Evolutionary conservation across 2,797 vertebrate species (phyloP).

Genomic region (Sparus aurata): DNA sequence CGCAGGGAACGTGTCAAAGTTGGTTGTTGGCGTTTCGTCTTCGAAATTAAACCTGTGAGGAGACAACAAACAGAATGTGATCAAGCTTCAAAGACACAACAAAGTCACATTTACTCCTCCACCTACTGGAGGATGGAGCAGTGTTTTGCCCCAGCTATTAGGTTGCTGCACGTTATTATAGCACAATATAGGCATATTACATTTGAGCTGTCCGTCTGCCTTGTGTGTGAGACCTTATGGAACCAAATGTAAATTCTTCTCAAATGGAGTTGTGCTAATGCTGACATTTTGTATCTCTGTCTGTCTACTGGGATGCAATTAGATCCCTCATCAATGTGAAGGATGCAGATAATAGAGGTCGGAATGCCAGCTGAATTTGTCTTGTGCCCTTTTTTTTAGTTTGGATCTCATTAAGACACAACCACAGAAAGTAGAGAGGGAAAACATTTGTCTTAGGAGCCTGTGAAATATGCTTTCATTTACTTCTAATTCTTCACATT

Average conservation of each 20-base stretch:
- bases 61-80: conserved; percentile 39
- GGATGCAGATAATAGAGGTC: conserved; percentile 33
- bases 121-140: conserved; percentile 1
- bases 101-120: conserved; percentile 8
- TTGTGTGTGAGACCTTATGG: conserved; percentile 21
- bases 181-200: conserved; percentile 10
- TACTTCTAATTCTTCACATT: background rate
- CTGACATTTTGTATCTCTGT: conserved; percentile 55
- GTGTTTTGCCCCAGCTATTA: conserved; percentile 4
- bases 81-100: conserved; percentile 11
- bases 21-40: conserved; percentile 95
- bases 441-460: background rate
- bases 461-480: background rate
- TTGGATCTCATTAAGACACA: conserved; percentile 36
- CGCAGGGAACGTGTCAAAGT: conserved; percentile 97
- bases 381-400: conserved; percentile 11
- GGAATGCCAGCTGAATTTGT: conserved; percentile 28
- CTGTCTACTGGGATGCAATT: conserved; percentile 69
- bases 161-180: conserved; percentile 12
- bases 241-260: conserved; percentile 37
- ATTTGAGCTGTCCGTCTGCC: conserved; percentile 19
- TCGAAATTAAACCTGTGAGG: conserved; percentile 94
- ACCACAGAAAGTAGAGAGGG: background rate
- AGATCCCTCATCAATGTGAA: conserved; percentile 35
- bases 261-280: conserved; percentile 47